These are phyloP conservation scores for Drosophila bipectinata DNA, from an alignment of 1,140 invertebrate species.

Conservation along the genomic window DNA sequence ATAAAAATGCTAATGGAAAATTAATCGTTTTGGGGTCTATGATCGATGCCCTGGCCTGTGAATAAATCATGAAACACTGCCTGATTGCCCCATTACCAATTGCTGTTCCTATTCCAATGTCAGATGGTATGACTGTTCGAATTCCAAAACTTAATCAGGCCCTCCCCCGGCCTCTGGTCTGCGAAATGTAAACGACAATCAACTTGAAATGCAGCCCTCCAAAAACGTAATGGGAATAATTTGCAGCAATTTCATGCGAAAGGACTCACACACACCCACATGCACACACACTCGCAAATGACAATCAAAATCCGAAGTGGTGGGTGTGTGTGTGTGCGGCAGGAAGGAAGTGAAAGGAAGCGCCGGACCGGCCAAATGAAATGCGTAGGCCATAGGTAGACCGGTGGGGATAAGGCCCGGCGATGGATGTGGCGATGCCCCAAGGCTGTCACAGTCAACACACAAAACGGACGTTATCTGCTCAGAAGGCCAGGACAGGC, in stretches of 20 bases:
- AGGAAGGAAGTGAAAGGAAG: constrained; percentile 47
- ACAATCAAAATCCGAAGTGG: constrained; percentile 78
- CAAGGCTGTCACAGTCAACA: constrained; percentile 76
- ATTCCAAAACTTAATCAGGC: constrained; percentile 53
- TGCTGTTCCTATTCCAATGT: neutral
- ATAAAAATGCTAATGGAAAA: neutral
- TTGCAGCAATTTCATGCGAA: constrained; percentile 77
- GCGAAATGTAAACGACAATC: constrained; percentile 80
- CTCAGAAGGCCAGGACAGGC: constrained; percentile 28
- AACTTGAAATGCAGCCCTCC: constrained; percentile 74
- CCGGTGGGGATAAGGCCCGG: constrained; percentile 8
- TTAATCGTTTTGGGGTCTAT: constrained; percentile 10
- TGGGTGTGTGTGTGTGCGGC: constrained; percentile 27
- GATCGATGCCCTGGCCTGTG: constrained; percentile 14
- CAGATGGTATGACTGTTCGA: constrained; percentile 3
- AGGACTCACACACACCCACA: constrained; percentile 32
- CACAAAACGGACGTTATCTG: constrained; percentile 65
- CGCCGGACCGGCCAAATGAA: constrained; percentile 63
- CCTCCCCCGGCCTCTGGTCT: constrained; percentile 10
- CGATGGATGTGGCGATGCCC: constrained; percentile 44
- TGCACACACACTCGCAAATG: constrained; percentile 57
- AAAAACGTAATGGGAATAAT: constrained; percentile 82
- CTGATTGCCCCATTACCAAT: constrained; percentile 35
- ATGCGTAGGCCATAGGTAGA: constrained; percentile 56
- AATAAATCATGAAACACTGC: constrained; percentile 16